A percentile compares a stretch with the other conserved stretches of the same genome.
phyloP scores from a whole-genome alignment of 1,140 invertebrate genomes.

The Procambarus virginalis region DNA sequence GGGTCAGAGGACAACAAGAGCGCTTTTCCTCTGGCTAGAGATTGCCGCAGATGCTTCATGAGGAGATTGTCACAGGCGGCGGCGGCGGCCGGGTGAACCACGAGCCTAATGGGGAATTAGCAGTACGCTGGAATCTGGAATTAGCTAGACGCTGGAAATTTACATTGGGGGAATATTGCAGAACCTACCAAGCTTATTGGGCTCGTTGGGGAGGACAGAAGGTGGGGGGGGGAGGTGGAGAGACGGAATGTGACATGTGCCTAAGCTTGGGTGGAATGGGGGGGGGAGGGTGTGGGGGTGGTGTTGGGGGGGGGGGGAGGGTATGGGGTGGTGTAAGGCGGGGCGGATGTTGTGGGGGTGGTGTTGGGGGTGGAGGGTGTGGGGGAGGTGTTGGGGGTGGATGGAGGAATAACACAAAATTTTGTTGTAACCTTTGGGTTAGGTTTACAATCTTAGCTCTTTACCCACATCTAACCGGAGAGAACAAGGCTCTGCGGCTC shows the following conservation, averaged over 20 bases:
- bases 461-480: too few relatives aligned
- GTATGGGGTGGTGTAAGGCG: too few relatives aligned
- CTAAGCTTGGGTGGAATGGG: neutral
- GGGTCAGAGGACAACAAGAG: neutral
- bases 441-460: too few relatives aligned
- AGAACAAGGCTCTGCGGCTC: too few relatives aligned
- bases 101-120: neutral
- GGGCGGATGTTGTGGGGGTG: too few relatives aligned
- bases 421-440: too few relatives aligned
- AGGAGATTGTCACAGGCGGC: neutral
- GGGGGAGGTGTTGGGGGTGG: too few relatives aligned
- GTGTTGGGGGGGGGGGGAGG: neutral
- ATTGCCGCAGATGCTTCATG: too few relatives aligned
- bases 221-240: neutral
- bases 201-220: neutral
- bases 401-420: too few relatives aligned
- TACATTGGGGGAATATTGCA: neutral
- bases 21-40: neutral
- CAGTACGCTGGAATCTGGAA: neutral
- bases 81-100: neutral
- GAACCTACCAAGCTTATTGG: neutral
- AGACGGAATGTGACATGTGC: neutral
- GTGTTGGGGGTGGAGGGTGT: too few relatives aligned
- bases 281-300: neutral
- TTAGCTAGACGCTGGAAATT: neutral